Percentiles rank a stretch among this genome's conserved stretches.
phyloP scores from a whole-genome alignment of 2,888 invertebrate genomes.

The Elaeidobius kamerunicus region DNA sequence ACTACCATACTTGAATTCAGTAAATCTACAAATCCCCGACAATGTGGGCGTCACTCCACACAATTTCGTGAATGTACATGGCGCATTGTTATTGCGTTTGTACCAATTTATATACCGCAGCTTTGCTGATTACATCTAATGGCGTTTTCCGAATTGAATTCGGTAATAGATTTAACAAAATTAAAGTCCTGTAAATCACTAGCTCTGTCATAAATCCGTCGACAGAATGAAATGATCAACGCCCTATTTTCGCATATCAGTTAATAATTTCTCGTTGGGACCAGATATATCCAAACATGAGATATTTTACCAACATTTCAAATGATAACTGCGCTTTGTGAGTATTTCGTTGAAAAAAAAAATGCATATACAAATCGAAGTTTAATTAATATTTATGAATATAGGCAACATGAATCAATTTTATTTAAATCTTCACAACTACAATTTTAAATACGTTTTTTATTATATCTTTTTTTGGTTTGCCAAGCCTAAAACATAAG shows the following conservation, averaged over 20 bases:
- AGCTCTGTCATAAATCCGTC: conserved; percentile 25
- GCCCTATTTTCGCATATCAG: conserved; percentile 25
- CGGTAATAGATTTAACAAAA: conserved; percentile 32
- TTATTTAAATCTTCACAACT: too few relatives aligned
- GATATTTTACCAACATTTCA: background rate
- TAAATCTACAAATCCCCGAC: background rate
- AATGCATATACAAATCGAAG: too few relatives aligned
- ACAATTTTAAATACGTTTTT: too few relatives aligned
- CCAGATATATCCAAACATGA: conserved; percentile 9
- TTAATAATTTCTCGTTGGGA: conserved; percentile 25
- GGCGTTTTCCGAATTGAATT: conserved; percentile 31
- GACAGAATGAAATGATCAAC: conserved; percentile 26
- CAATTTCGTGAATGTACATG: background rate
- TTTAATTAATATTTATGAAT: too few relatives aligned
- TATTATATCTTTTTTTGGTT: too few relatives aligned
- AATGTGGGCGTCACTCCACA: background rate
- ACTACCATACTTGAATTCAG: too few relatives aligned
- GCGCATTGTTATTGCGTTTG: conserved; percentile 1
- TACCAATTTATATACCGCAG: conserved; percentile 1
- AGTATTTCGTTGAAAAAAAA: background rate
- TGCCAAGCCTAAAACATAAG: too few relatives aligned
- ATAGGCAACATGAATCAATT: too few relatives aligned
- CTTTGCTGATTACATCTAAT: conserved; percentile 29
- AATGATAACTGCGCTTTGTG: background rate
- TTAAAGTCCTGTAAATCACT: conserved; percentile 34